phyloP scores from a whole-genome alignment of 2,797 vertebrate species.

The Serranus cabrilla region DNA sequence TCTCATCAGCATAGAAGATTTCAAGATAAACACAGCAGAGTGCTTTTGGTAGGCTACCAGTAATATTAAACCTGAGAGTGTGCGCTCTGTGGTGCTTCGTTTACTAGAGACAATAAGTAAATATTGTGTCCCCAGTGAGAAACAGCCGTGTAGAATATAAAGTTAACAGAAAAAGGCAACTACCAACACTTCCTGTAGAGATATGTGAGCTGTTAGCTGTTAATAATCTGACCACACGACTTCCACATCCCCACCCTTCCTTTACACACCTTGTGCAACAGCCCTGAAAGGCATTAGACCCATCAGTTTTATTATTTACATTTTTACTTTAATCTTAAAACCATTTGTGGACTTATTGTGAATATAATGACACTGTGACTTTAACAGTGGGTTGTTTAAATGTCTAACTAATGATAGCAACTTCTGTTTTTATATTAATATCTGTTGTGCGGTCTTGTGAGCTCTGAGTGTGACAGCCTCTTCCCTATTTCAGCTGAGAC shows the following conservation, averaged over 20 bases:
- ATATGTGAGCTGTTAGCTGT: slow-evolving; percentile 7
- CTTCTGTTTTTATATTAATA: slow-evolving; percentile 45
- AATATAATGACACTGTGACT: not conserved
- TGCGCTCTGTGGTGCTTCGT: not conserved
- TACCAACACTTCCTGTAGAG: slow-evolving; percentile 9
- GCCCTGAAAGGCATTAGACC: not conserved
- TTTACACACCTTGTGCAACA: slow-evolving; percentile 38
- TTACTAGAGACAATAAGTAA: not conserved
- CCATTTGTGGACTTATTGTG: not conserved
- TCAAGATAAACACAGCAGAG: not conserved
- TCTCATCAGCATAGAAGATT: not conserved
- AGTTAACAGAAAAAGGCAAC: not conserved
- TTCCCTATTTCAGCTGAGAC: slow-evolving; percentile 52
- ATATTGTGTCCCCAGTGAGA: not conserved
- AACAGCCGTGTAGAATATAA: not conserved
- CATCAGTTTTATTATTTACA: not conserved
- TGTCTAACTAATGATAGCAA: slow-evolving; percentile 1
- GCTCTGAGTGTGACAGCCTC: slow-evolving; percentile 17
- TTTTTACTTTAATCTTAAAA: not conserved
- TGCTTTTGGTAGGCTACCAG: not conserved
- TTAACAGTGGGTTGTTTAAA: not conserved
- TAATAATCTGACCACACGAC: slow-evolving; percentile 29
- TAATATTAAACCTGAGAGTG: not conserved
- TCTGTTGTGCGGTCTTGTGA: slow-evolving; percentile 3
- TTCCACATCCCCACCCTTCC: slow-evolving; percentile 65